Base-by-base conservation (phyloP, 92 coral and sea anemone species). In the Phenganax marumi region DNA sequence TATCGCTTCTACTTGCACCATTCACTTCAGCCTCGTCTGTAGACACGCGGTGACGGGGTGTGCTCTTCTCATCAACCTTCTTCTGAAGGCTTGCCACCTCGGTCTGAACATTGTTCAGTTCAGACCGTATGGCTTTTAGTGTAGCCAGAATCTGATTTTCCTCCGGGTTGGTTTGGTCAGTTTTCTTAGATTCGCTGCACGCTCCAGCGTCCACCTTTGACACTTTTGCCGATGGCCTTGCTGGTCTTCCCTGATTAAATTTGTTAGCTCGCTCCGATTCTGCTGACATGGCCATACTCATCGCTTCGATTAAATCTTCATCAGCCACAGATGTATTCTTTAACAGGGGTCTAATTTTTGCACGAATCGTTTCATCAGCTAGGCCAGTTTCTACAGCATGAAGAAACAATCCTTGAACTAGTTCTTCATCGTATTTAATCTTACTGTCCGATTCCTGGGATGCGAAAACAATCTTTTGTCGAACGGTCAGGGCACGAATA, bases 261-360 rank as follows among this genome's bases (percentile, higher is more conserved):
- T 85, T 88, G 33, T 80, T 68, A 53, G 66, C 74, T 62, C 89
- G 57, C 62, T 86, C 85, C 21, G 90, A 64, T 60, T 89, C 76
- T 70, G 22, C 76, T 48, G 54, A 26, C 76, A 70, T 70, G 17
- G 54, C 76, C 8, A 26, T 52, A 48, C 76, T n/a, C 76, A 70
- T 70, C 18, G 54, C 54, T n/a, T 43, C 76, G 9, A 70, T 7
- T 7, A 70, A 70, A n/a, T 70, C 76, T 47, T 70, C 76, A 43
- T 70, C 87, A 24, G 84, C 22, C 9, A n/a, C 76, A 10, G 8
- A 25, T 39, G 23, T 7, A 50, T 76, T 21, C 22, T 76, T 26
- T 51, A 26, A 10, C 8, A 8, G 7, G 26, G 81, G 68, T 43
- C 87, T 86, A 18, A 89, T 61, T 56, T 78, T 64, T 60, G 83